Evolutionary conservation across 2,888 invertebrate species (phyloP), one percentile per base, ranked within the genome.

Genomic region (Amphipyra tragopoginis): DNA sequence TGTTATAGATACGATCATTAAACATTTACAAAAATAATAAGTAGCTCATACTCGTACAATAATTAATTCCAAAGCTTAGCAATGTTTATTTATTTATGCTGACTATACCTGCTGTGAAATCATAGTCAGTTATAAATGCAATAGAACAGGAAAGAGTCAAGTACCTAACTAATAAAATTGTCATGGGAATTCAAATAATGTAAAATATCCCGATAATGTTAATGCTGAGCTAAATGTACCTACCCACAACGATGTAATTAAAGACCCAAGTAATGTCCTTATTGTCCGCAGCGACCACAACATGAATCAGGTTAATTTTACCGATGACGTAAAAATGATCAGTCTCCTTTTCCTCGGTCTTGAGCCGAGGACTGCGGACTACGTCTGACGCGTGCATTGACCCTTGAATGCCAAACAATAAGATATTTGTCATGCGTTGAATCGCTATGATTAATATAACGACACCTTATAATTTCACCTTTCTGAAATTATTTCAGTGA

Each of bases 361-460:
- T 91, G 90, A 88, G 87, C 87, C 84, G 85, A 84, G 79, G 76
- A 79, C 79, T 79, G 77, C 71, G 80, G 81, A 80, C 80, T 81
- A 76, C 76, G 77, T 79, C 78, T 84, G 86, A 79, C 83, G 86
- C 87, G 92, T 84, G 76, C 93, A 77, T 90, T 92, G 91, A 93
- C 90, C 93, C 88, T 82, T 87, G 80, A 87, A 86, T 90, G 86
- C 85, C 88, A 86, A 81, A 88, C 85, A 87, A 87, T 87, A 79
- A 85, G 80, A 87, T 83, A 85, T 86, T 88, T 89, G 86, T 89
- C 88, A 88, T 87, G 83, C 82, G 82, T 85, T 88, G 86, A 89
- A 86, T 88, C 86, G 86, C 21, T 29, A 29, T 7, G 5, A 29
- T 29, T 29, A 7, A 77, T 66, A 77, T 70, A 76, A 75, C 74